Conservation (phyloP, 2,888 invertebrate genomes). For the Epiblema foenella region DNA sequence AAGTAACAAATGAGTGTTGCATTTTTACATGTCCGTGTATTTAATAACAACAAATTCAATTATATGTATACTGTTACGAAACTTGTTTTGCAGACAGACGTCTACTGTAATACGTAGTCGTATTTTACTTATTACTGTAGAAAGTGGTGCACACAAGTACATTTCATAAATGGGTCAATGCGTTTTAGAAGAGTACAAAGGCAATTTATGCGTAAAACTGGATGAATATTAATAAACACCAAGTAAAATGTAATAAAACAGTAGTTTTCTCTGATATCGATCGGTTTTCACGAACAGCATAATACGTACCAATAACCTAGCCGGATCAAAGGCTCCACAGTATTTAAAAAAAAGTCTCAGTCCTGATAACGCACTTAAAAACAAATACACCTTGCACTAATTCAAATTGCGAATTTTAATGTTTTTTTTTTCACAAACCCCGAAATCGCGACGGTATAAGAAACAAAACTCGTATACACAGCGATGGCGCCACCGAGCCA, state of each 20-base stretch:
- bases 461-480: constrained; percentile 34
- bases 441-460: constrained; percentile 38
- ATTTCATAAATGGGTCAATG: constrained; percentile 54
- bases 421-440: constrained; percentile 38
- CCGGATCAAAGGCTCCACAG: constrained; percentile 1
- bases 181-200: constrained; percentile 29
- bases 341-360: constrained; percentile 10
- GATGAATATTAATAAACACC: constrained; percentile 47
- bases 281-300: constrained; percentile 64
- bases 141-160: constrained; percentile 52
- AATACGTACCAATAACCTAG: constrained; percentile 44
- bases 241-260: constrained; percentile 56
- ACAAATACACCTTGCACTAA: constrained; percentile 40
- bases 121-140: constrained; percentile 45
- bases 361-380: constrained; percentile 31
- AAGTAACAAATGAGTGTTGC: neutral
- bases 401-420: constrained; percentile 35
- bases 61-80: constrained; percentile 28
- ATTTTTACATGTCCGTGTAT: neutral
- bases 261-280: constrained; percentile 73
- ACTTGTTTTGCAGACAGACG: constrained; percentile 38
- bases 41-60: constrained; percentile 10
- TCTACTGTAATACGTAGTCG: constrained; percentile 20
- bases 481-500: constrained; percentile 42
- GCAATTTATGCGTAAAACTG: constrained; percentile 41